phyloP scores from a whole-genome alignment of 2,888 invertebrate species.

The Magallana nippona region DNA sequence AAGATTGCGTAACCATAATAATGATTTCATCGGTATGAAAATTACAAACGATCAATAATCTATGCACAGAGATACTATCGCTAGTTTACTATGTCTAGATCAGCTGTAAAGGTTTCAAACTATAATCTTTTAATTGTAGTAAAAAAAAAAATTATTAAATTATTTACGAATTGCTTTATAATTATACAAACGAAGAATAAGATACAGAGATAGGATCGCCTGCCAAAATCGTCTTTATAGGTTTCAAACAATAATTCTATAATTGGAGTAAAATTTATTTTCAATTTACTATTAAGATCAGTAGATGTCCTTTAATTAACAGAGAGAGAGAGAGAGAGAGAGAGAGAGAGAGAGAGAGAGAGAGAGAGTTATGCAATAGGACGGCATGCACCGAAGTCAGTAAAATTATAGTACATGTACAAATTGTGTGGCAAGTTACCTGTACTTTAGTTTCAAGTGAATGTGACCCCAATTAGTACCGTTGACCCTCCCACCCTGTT shows the following conservation, averaged over 20 bases:
- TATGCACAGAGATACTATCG: not conserved
- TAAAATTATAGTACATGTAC: not conserved
- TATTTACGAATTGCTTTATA: too few species aligned
- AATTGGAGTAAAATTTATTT: too few species aligned
- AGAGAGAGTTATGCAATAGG: constrained; percentile 31
- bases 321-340: constrained; percentile 39
- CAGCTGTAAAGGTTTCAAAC: too few species aligned
- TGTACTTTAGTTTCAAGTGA: too few species aligned
- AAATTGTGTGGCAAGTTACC: not conserved
- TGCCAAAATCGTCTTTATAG: too few species aligned
- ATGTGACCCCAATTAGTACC: too few species aligned
- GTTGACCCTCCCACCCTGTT: too few species aligned
- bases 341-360: constrained; percentile 39
- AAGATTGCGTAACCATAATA: too few species aligned
- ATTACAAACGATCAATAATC: not conserved
- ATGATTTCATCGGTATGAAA: not conserved
- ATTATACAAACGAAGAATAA: not conserved
- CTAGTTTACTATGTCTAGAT: too few species aligned
- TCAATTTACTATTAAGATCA: not conserved
- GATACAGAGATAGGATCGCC: not conserved
- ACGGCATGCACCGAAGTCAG: not conserved
- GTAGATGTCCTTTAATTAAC: too few species aligned
- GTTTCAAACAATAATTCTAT: not conserved
- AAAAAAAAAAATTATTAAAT: too few species aligned
- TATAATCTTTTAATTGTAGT: too few species aligned